Conservation (phyloP, 2,797 vertebrate species). For the Vipera ursinii region DNA sequence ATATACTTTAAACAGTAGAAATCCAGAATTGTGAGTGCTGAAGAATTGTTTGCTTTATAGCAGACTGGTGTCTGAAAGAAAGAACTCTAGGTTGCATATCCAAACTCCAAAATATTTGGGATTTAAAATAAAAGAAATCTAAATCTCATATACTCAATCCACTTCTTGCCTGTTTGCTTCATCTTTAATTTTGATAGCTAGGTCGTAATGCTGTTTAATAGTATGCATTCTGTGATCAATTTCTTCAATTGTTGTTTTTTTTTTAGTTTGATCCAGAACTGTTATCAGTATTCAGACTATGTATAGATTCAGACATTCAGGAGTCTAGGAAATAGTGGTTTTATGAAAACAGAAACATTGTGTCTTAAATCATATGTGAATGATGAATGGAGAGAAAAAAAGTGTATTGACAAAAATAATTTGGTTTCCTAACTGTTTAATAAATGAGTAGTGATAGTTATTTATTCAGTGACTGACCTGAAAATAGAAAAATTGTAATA, state of each 20-base stretch:
- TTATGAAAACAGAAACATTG: not conserved
- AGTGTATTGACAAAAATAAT: not conserved
- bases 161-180: not conserved
- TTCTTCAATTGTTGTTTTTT: not conserved
- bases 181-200: not conserved
- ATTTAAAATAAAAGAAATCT: not conserved
- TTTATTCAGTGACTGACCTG: not conserved
- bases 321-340: not conserved
- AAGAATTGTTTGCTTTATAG: not conserved
- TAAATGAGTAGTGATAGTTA: not conserved
- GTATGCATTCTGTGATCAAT: not conserved
- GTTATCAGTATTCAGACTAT: not conserved
- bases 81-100: not conserved
- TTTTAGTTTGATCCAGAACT: not conserved
- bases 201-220: not conserved
- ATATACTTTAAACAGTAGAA: not conserved
- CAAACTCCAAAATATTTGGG: not conserved
- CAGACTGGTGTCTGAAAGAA: not conserved
- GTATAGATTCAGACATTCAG: not conserved
- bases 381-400: not conserved
- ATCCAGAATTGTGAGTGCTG: not conserved
- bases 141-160: not conserved
- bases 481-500: not conserved
- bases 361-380: not conserved
- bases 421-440: not conserved